Conservation (phyloP, 2,888 invertebrate genomes). For the Gymnoscelis rufifasciata region DNA sequence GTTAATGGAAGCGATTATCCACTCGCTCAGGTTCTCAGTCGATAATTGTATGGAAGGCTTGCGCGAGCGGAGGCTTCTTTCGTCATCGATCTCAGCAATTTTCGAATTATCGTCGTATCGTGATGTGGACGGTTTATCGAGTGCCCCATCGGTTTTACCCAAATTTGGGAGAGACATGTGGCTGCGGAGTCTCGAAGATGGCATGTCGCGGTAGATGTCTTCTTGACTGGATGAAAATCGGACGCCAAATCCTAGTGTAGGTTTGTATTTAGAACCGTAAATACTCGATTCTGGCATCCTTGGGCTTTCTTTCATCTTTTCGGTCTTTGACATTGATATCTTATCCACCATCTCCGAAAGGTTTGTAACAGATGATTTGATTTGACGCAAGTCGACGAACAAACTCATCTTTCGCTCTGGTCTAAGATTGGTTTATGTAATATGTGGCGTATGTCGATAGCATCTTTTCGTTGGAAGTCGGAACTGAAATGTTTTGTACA, state of each 20-base stretch:
- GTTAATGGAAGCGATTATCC: slow-evolving; percentile 63
- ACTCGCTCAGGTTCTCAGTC: slow-evolving; percentile 61
- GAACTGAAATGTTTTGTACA: slow-evolving; percentile 16
- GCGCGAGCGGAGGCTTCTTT: slow-evolving; percentile 38
- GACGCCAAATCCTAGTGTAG: slow-evolving; percentile 66
- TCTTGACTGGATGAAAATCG: slow-evolving; percentile 74
- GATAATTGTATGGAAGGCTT: slow-evolving; percentile 51
- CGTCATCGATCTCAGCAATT: slow-evolving; percentile 65
- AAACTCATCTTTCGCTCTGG: slow-evolving; percentile 57
- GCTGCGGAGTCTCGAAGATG: slow-evolving; percentile 66
- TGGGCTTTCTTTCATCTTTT: slow-evolving; percentile 43
- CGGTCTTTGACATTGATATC: slow-evolving; percentile 60
- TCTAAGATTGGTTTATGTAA: slow-evolving; percentile 23
- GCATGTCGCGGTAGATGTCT: slow-evolving; percentile 65
- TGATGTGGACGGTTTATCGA: slow-evolving; percentile 48
- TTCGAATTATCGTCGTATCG: slow-evolving; percentile 47
- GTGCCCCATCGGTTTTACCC: slow-evolving; percentile 54
- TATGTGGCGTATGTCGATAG: slow-evolving; percentile 21
- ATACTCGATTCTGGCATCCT: slow-evolving; percentile 49
- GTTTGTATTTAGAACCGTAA: slow-evolving; percentile 63
- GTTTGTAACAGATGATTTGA: slow-evolving; percentile 70
- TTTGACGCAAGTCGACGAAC: slow-evolving; percentile 72
- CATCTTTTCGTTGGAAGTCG: slow-evolving; percentile 30
- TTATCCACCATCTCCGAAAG: slow-evolving; percentile 74
- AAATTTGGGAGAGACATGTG: slow-evolving; percentile 74